A percentile compares a stretch with the other conserved stretches of the same genome.
phyloP scores from a whole-genome alignment of 2,888 invertebrate genomes.

The Venusia cambrica region DNA sequence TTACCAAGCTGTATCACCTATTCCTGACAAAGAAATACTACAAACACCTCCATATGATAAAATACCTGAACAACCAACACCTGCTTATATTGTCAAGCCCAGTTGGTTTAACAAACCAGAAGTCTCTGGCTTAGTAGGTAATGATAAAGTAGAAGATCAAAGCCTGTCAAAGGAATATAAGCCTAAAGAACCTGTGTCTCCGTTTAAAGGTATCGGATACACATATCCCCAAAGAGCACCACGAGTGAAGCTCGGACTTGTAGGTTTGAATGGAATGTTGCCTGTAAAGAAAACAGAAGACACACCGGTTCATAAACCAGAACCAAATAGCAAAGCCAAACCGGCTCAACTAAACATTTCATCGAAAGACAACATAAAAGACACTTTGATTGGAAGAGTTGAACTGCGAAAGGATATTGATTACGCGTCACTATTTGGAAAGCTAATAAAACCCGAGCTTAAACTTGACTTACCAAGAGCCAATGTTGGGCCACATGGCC shows the following conservation, averaged over 20 bases:
- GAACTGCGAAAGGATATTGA: slow-evolving; percentile 1
- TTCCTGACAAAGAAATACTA: slow-evolving; percentile 8
- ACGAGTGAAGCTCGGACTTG: slow-evolving; percentile 6
- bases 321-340: slow-evolving; percentile 1
- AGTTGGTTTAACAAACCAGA: slow-evolving; percentile 1
- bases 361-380: slow-evolving; percentile 1
- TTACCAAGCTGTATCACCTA: slow-evolving; percentile 4
- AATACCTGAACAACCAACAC: neutral
- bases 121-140: neutral
- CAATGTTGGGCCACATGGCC: neutral
- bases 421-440: too few relatives aligned
- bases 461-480: neutral
- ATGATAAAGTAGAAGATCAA: neutral
- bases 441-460: too few relatives aligned
- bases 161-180: neutral
- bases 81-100: neutral
- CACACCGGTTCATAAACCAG: neutral
- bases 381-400: neutral
- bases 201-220: slow-evolving; percentile 1
- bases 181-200: neutral
- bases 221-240: slow-evolving; percentile 6
- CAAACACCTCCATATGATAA: slow-evolving; percentile 8
- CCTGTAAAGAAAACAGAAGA: slow-evolving; percentile 6
- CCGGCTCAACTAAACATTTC: neutral
- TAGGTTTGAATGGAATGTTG: slow-evolving; percentile 10